Conservation (phyloP, 2,113 vertebrate species). For the Fulmarus glacialis region DNA sequence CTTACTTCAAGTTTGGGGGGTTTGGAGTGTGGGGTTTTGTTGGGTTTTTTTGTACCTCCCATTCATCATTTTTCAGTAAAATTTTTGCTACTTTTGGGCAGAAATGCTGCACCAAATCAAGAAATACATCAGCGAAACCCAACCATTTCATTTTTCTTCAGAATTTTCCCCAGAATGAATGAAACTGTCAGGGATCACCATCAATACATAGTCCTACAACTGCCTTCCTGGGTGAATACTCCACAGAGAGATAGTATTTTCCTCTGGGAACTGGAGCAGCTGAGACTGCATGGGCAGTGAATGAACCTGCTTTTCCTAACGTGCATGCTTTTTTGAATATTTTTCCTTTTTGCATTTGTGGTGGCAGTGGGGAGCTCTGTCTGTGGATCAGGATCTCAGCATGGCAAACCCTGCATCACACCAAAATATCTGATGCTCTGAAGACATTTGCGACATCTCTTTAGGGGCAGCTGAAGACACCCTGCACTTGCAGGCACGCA, state of each 20-base stretch:
- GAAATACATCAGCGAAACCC: neutral
- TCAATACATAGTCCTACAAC: neutral
- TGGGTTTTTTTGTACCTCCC: neutral
- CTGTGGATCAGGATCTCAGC: neutral
- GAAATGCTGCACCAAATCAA: neutral
- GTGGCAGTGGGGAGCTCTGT: neutral
- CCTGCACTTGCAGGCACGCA: neutral
- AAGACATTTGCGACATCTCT: neutral
- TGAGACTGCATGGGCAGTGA: neutral
- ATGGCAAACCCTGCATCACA: neutral
- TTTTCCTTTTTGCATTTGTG: neutral
- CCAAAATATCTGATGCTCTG: neutral
- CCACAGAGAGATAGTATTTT: neutral
- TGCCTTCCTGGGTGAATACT: neutral
- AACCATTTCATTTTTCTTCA: neutral
- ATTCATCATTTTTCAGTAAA: neutral
- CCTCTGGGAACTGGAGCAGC: neutral
- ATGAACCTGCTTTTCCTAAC: neutral
- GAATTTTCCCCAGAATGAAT: neutral
- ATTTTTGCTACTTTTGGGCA: neutral
- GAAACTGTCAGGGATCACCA: neutral
- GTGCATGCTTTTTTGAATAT: accelerated
- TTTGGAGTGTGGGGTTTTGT: neutral
- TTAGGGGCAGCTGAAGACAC: neutral
- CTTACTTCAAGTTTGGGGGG: neutral